Conservation (phyloP, 2,797 vertebrate species). For the Tokudaia tokunoshimensis region DNA sequence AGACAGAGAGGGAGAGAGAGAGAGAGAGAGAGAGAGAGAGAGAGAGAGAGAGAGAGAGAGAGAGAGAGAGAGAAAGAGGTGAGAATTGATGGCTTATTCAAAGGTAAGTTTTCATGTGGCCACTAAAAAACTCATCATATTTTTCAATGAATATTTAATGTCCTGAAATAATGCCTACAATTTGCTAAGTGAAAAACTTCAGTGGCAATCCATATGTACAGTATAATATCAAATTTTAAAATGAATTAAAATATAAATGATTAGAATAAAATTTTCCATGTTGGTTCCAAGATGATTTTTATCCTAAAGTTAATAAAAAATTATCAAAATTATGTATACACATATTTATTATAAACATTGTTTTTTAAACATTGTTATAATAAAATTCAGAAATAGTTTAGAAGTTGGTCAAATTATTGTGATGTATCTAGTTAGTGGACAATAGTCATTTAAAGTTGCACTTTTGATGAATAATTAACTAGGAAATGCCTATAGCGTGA, state of each 20-base stretch:
- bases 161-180: constrained; percentile 47
- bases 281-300: constrained; percentile 32
- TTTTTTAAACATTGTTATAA: constrained; percentile 15
- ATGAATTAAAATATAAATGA: constrained; percentile 56
- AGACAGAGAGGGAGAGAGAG: neutral
- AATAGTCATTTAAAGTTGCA: neutral
- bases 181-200: constrained; percentile 58
- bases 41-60: neutral
- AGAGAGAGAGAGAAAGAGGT: neutral
- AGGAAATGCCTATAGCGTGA: constrained; percentile 8
- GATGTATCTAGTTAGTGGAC: constrained; percentile 20
- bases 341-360: constrained; percentile 27
- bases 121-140: constrained; percentile 34
- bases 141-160: constrained; percentile 70
- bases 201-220: neutral
- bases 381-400: constrained; percentile 34
- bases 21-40: neutral
- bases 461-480: constrained; percentile 18
- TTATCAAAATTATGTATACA: neutral
- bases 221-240: constrained; percentile 53
- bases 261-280: constrained; percentile 46
- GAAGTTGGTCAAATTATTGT: constrained; percentile 11
- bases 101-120: constrained; percentile 35
- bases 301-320: constrained; percentile 25
- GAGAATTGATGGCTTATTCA: neutral